Base-by-base conservation (phyloP, 1,140 invertebrate species). In the Himalopsyche phryganea region DNA sequence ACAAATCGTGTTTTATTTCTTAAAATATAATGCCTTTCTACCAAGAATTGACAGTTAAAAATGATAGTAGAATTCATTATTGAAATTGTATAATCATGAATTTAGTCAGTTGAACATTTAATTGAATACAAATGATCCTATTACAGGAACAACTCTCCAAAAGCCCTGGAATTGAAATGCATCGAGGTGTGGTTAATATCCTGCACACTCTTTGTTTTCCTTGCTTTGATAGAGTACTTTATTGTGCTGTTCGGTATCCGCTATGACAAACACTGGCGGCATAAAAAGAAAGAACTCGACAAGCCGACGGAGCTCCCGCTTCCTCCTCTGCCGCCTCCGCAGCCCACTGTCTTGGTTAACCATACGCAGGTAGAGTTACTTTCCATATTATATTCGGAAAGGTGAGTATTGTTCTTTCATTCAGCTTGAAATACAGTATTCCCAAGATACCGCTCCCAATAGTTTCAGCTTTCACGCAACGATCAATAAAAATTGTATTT, bases 121-220 rank as follows among this genome's bases (percentile, higher is more conserved):
- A 48, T 45, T 6, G 18, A 44, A 13, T 19, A 38, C 3, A 46
- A 3, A 15, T 48, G 13, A 20, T 11, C 4, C 13, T 11, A 14
- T 71, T 70, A 3, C 71, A 82, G 81, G 67, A 81, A 82, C 66
- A 83, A 83, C 68, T 83, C 82, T 6, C 82, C 82, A 2, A 81
- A 80, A 61, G 81, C 81, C 0, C 69, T 83, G n/a, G 83, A 84
- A 65, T 69, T 85, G 23, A 86, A 88, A 67, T 85, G 84, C 59
- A 82, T 88, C 15, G 86, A 89, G 68, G 81, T 88, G 15, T 89
- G 86, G 86, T 79, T 87, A 68, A 81, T 85, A 60, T 82, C 79
- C 6, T 88, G 87, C 70, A 85, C 86, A 4, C 71, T 85, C 32
- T 88, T 89, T 70, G 85, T 88, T 13, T 88, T 88, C 68, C 72